Evolutionary conservation across 2,888 invertebrate species (phyloP).

Genomic region (Melanostoma mellinum): DNA sequence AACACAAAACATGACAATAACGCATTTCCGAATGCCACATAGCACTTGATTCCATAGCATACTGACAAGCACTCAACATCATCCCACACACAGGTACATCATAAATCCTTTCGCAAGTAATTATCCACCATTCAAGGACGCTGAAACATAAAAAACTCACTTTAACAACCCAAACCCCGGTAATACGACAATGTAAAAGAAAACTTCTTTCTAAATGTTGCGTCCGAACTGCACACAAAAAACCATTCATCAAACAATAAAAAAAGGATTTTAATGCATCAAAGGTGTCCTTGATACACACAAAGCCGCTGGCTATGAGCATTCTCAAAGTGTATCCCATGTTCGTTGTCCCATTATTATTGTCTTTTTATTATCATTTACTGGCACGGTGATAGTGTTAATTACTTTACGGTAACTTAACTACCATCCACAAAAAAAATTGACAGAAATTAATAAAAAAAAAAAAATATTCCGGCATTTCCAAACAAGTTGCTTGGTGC

Average conservation of each 20-base stretch:
- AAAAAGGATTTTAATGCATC: slow-evolving; percentile 63
- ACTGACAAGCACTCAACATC: background rate
- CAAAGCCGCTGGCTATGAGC: slow-evolving; percentile 18
- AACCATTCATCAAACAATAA: slow-evolving; percentile 43
- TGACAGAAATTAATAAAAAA: background rate
- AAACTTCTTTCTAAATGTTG: slow-evolving; percentile 28
- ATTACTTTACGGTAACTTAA: slow-evolving; percentile 66
- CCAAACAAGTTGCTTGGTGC: slow-evolving; percentile 7
- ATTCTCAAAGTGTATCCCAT: slow-evolving; percentile 7
- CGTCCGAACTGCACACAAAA: slow-evolving; percentile 14
- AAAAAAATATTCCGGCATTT: background rate
- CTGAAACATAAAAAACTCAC: slow-evolving; percentile 11
- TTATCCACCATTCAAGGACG: slow-evolving; percentile 45
- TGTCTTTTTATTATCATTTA: slow-evolving; percentile 30
- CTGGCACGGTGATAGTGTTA: slow-evolving; percentile 50
- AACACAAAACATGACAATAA: background rate
- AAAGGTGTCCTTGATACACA: slow-evolving; percentile 61
- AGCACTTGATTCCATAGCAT: slow-evolving; percentile 24
- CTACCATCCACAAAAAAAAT: slow-evolving; percentile 6
- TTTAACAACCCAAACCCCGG: background rate
- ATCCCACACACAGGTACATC: slow-evolving; percentile 36
- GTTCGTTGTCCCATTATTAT: slow-evolving; percentile 37
- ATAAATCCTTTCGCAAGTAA: slow-evolving; percentile 60
- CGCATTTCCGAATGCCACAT: slow-evolving; percentile 17
- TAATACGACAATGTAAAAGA: slow-evolving; percentile 8